These are phyloP conservation scores for Contarinia nasturtii DNA, from an alignment of 1,140 invertebrate genomes.

Conservation along the genomic window DNA sequence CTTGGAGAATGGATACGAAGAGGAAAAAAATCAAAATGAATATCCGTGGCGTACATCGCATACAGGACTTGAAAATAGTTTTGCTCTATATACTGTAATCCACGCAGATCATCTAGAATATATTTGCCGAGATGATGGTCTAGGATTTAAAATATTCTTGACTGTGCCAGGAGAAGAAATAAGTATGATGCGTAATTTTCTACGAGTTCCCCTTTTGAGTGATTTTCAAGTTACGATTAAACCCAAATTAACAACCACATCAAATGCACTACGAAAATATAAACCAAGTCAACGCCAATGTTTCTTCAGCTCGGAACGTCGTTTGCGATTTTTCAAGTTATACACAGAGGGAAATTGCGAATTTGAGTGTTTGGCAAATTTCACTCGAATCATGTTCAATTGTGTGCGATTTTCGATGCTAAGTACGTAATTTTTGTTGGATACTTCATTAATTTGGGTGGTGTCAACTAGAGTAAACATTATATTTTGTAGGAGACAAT, in stretches of 20 bases:
- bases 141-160: constrained; percentile 34
- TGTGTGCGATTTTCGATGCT: constrained; percentile 46
- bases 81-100: constrained; percentile 21
- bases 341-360: constrained; percentile 41
- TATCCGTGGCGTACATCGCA: too few relatives aligned
- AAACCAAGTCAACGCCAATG: constrained; percentile 28
- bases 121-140: constrained; percentile 42
- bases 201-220: not conserved
- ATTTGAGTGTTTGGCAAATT: constrained; percentile 46
- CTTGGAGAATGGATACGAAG: too few relatives aligned
- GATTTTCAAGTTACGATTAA: constrained; percentile 19
- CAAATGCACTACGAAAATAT: constrained; percentile 29
- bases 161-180: too few relatives aligned
- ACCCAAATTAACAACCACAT: constrained; percentile 38
- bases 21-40: too few relatives aligned
- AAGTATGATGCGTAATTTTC: too few relatives aligned
- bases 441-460: too few relatives aligned
- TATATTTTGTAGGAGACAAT: constrained; percentile 15
- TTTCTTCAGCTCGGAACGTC: constrained; percentile 35
- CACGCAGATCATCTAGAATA: constrained; percentile 37
- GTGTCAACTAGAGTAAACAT: too few relatives aligned
- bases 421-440: too few relatives aligned
- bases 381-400: constrained; percentile 29
- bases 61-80: too few relatives aligned
- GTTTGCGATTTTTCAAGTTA: constrained; percentile 38